phyloP scores from a whole-genome alignment of 2,113 vertebrate genomes.

The Seriola dumerili region DNA sequence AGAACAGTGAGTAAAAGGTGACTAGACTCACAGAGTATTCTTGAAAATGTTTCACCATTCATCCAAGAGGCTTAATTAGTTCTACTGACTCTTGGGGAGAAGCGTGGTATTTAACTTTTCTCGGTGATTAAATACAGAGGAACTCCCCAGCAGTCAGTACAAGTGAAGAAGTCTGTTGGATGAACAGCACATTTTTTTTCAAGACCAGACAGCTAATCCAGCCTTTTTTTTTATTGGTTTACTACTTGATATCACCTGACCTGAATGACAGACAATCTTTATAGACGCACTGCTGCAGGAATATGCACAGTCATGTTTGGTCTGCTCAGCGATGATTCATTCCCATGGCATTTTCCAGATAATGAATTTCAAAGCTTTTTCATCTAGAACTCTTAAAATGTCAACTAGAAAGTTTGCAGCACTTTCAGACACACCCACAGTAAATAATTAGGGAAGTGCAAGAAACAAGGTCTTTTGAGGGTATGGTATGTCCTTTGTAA shows the following conservation, averaged over 20 bases:
- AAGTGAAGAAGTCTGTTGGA: slow-evolving; percentile 23
- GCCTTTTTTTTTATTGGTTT: slow-evolving; percentile 7
- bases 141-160: slow-evolving; percentile 39
- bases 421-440: slow-evolving; percentile 48
- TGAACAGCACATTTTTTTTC: background rate
- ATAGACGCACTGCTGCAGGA: slow-evolving; percentile 20
- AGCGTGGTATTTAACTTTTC: slow-evolving; percentile 53
- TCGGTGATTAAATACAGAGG: slow-evolving; percentile 54
- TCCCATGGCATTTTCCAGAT: slow-evolving; percentile 65
- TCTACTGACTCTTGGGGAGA: slow-evolving; percentile 51
- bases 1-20: background rate
- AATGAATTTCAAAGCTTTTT: slow-evolving; percentile 63
- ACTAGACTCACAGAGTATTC: slow-evolving; percentile 5
- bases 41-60: slow-evolving; percentile 47
- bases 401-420: slow-evolving; percentile 60
- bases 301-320: slow-evolving; percentile 46
- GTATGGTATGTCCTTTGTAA: slow-evolving; percentile 31
- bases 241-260: slow-evolving; percentile 16
- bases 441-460: slow-evolving; percentile 57
- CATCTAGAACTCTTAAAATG: slow-evolving; percentile 64
- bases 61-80: slow-evolving; percentile 58
- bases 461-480: slow-evolving; percentile 37
- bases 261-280: slow-evolving; percentile 26
- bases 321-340: slow-evolving; percentile 49
- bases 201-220: slow-evolving; percentile 9